A percentile compares a stretch with the other conserved stretches of the same genome.
phyloP scores from a whole-genome alignment of 2,113 vertebrate genomes.

The Cinclus cinclus region DNA sequence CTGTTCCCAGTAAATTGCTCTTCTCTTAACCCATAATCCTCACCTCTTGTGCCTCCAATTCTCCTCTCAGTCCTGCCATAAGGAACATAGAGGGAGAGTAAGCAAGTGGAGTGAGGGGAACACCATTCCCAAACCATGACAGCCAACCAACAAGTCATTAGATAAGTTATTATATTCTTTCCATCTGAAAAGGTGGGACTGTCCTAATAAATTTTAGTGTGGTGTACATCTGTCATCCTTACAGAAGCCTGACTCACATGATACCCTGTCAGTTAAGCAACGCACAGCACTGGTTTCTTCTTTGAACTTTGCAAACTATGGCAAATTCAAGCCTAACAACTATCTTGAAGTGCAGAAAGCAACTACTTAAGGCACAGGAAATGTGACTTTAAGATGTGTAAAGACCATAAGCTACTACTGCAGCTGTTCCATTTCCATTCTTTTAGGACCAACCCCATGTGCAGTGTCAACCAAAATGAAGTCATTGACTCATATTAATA shows the following conservation, averaged over 20 bases:
- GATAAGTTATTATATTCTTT: background rate
- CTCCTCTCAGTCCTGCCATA: fast-evolving
- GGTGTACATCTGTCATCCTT: background rate
- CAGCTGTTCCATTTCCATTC: background rate
- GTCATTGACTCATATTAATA: background rate
- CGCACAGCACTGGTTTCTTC: background rate
- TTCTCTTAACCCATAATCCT: background rate
- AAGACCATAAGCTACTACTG: background rate
- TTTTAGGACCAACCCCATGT: background rate
- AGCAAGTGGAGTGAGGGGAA: background rate
- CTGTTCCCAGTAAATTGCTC: background rate
- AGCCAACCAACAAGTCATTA: background rate
- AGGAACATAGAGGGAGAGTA: fast-evolving
- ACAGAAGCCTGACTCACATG: background rate
- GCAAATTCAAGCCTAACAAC: background rate
- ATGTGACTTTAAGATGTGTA: background rate
- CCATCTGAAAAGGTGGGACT: background rate
- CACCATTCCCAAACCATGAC: background rate
- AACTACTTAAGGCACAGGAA: background rate
- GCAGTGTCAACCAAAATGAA: background rate
- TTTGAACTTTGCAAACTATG: background rate
- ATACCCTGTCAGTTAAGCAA: background rate
- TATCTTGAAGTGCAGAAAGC: background rate
- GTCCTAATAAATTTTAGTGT: background rate
- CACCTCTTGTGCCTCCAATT: background rate